Percentiles rank a stretch among this genome's conserved stretches.
Evolutionary conservation across 2,888 invertebrate genomes (phyloP).

Genomic region (Drosophila diplacantha): DNA sequence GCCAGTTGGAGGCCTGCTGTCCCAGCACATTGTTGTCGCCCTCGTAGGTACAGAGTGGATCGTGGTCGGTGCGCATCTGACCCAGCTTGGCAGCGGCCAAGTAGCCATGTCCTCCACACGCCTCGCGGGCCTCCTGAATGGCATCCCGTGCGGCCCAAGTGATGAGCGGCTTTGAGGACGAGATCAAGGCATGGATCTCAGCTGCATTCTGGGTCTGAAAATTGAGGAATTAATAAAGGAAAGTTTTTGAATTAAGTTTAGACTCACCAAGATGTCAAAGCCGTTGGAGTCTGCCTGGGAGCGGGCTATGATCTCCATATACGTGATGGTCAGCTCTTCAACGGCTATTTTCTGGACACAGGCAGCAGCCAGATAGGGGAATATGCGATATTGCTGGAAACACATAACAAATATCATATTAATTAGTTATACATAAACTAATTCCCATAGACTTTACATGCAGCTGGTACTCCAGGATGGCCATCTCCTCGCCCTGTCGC

Average conservation of each 20-base stretch:
- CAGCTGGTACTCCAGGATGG: constrained; percentile 89
- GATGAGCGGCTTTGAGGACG: constrained; percentile 82
- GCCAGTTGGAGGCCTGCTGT: constrained; percentile 94
- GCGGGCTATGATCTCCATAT: constrained; percentile 84
- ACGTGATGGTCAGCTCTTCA: constrained; percentile 82
- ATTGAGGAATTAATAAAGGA: neutral
- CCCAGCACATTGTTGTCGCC: constrained; percentile 95
- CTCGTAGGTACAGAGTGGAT: constrained; percentile 94
- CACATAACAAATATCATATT: neutral
- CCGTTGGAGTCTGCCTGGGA: constrained; percentile 79
- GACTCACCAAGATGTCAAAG: constrained; percentile 74
- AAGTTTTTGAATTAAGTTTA: too few species aligned
- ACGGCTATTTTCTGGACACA: constrained; percentile 83
- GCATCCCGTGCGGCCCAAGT: constrained; percentile 88
- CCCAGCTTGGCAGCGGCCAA: constrained; percentile 87
- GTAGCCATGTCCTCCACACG: constrained; percentile 93
- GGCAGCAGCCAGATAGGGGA: constrained; percentile 84
- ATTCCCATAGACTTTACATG: constrained; percentile 77
- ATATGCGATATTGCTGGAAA: constrained; percentile 83
- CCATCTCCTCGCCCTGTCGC: constrained; percentile 81
- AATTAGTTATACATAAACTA: neutral
- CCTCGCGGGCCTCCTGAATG: constrained; percentile 90
- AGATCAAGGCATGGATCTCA: constrained; percentile 83
- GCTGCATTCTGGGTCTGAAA: constrained; percentile 78
- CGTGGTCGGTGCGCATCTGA: constrained; percentile 90